phyloP scores from a whole-genome alignment of 2,888 invertebrate species.

The Doris montereyensis region DNA sequence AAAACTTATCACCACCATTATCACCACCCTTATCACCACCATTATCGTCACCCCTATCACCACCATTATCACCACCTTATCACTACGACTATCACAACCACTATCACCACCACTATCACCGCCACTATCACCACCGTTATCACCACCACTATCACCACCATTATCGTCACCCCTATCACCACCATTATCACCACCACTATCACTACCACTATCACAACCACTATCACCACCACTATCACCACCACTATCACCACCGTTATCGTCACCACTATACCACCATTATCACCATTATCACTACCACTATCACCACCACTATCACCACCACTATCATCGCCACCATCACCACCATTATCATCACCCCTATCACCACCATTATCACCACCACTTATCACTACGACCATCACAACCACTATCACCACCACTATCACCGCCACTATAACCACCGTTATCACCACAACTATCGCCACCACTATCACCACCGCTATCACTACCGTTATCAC shows the following conservation, averaged over 20 bases:
- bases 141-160: not conserved
- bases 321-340: not conserved
- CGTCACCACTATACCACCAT: no score
- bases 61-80: not conserved
- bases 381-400: no score
- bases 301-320: not conserved
- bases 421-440: no score
- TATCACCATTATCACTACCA: not conserved
- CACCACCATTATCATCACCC: no score
- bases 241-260: not conserved
- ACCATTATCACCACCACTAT: not conserved
- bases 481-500: not conserved
- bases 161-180: not conserved
- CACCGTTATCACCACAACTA: not conserved
- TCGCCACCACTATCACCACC: not conserved
- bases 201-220: not conserved
- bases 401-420: no score
- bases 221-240: slow-evolving; percentile 54
- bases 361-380: no score
- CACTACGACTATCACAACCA: not conserved
- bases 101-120: not conserved
- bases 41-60: not conserved
- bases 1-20: not conserved
- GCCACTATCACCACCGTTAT: not conserved
- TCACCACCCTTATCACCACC: not conserved